These are phyloP conservation scores for Chirona hameri DNA, from an alignment of 2,888 invertebrate genomes.

Conservation along the genomic window DNA sequence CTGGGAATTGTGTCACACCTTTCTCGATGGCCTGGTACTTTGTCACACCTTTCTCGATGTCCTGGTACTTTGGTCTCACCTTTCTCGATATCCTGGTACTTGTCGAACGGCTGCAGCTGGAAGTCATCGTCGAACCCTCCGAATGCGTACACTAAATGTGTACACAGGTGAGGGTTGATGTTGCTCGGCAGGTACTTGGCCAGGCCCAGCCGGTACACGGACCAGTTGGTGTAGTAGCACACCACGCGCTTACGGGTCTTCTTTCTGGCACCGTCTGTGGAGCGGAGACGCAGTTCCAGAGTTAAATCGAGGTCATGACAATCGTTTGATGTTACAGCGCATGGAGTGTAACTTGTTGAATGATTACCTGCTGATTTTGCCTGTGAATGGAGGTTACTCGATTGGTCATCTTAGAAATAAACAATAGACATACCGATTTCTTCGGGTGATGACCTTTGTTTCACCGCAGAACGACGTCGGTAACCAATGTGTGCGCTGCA, in stretches of 20 bases:
- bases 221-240: slow-evolving; percentile 93
- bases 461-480: no score
- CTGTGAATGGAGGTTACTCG: no score
- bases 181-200: slow-evolving; percentile 90
- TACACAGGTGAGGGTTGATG: slow-evolving; percentile 90
- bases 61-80: slow-evolving; percentile 53
- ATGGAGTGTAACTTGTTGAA: no score
- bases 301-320: no score
- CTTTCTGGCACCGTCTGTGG: background rate
- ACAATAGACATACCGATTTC: no score
- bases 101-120: slow-evolving; percentile 85
- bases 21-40: no score
- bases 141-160: slow-evolving; percentile 88
- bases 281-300: no score
- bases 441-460: no score
- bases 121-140: slow-evolving; percentile 89
- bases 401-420: no score
- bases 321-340: no score
- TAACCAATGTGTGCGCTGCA: no score
- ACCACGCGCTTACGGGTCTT: slow-evolving; percentile 55
- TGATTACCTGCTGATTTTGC: no score
- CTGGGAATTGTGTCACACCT: background rate
- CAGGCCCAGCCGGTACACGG: slow-evolving; percentile 75
- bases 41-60: background rate
- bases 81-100: slow-evolving; percentile 93